Evolutionary conservation across 2,888 invertebrate species (phyloP), one percentile per base, ranked within the genome.

Genomic region (Oscheius myriophilus): DNA sequence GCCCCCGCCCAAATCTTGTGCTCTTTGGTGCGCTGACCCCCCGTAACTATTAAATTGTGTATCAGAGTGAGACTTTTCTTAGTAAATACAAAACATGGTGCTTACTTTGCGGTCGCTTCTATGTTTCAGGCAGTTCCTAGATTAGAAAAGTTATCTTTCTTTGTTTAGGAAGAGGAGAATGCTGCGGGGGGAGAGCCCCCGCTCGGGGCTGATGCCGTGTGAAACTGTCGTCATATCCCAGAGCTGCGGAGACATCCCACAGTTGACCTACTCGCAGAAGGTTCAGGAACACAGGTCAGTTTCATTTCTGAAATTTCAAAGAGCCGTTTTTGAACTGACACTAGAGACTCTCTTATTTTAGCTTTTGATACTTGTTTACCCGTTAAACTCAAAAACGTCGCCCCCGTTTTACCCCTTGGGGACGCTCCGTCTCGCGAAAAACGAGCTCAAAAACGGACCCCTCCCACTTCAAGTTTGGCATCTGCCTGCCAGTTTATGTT

Each of bases 1-100:
- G 61, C 61, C 49, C 49, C 61, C 61, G 61, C 61, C 61, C 61
- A 46, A 61, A 58, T 33, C 46, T 61, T 46, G 61, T 61, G 61
- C 61, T 49, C 49, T 61, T 61, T 39, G 61, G 61, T 49, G 49
- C 49, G 14, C 39, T 61, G 33, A 33, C 61, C 49, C 61, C 49
- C 49, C 61, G 49, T 61, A 61, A 46, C 61, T 61, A 61, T 21
- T 61, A 49, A 61, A 21, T 52, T 45, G 21, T 64, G 39, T 23
- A 64, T 54, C 45, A 65, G 33, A 51, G 16, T 55, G 21, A 53
- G 65, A 12, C 12, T 65, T 9, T 33, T 33, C 33, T 6, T 33
- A 33, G 33, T 33, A 33, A 33, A 33, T 9, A 33, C 33, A 33
- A 33, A 33, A 9, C 33, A 33, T 33, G n/a, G n/a, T n/a, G n/a